Base-by-base conservation (phyloP, 92 coral and sea anemone genomes). In the Palythoa grandis region DNA sequence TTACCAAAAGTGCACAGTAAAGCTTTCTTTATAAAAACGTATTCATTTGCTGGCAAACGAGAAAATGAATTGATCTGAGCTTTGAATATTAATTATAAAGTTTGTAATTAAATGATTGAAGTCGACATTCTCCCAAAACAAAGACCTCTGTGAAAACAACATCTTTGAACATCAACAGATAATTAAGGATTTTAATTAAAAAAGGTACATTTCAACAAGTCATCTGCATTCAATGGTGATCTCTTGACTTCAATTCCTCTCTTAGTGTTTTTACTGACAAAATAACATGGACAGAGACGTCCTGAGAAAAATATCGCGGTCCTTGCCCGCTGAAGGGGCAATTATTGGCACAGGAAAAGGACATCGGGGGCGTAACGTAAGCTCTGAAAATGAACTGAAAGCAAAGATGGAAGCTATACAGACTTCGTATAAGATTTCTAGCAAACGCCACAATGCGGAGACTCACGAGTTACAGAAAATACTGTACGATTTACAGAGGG, bases 351-450 rank as follows among this genome's bases (percentile, higher is more conserved):
- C 86, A 1, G 73, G 86, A 19, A 87, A 63, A 22, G 76, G 83
- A 40, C 77, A 77, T 4, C 90, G 73, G 29, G 23, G 94, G 20
- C 92, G 83, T 15, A 79, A 83, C 61, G 83, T 89, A 5, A 94
- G 91, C 52, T 48, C 91, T 8, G 96, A 93, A 66, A 91, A 91
- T 50, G 96, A 91, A 48, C 92, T 93, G 2, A 93, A 88, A 74
- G 88, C 87, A 72, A 91, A 89, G 73, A 77, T 93, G 15, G 91
- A 93, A 58, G 94, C 92, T 23, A 74, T 93, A 29, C 77, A 93
- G 70, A 85, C 92, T 70, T 93, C 94, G 10, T 76, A 91, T 78
- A 88, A 91, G 70, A 23, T 91, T 69, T 91, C 96, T 17, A 93
- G 90, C 85, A 91, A 87, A 63, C 82, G 91, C 77, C 89, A 91